These are phyloP conservation scores for Apistogramma diplotaenia DNA, from an alignment of 2,113 vertebrate species.

Conservation along the genomic window DNA sequence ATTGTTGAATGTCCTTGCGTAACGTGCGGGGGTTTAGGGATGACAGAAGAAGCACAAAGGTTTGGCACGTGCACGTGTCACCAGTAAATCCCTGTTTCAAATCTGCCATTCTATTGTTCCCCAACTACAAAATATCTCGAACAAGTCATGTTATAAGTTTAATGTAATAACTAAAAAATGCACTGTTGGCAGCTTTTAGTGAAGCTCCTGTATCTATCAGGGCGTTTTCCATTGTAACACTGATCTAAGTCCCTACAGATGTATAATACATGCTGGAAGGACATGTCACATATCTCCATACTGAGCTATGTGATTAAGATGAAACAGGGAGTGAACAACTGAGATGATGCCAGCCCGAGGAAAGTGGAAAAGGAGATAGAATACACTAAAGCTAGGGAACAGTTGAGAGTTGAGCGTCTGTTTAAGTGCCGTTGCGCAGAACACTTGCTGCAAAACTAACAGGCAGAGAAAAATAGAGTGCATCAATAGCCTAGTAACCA, in stretches of 20 bases:
- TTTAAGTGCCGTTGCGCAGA: not conserved
- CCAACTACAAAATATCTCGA: conserved; percentile 9
- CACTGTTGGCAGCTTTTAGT: conserved; percentile 34
- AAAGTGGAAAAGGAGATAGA: not conserved
- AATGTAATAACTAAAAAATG: conserved; percentile 67
- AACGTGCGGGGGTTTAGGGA: not conserved
- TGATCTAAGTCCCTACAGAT: conserved; percentile 60
- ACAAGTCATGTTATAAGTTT: conserved; percentile 38
- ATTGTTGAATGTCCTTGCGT: not conserved
- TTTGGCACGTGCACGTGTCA: not conserved
- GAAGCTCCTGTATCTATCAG: conserved; percentile 64
- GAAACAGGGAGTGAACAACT: conserved; percentile 44
- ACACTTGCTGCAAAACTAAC: not conserved
- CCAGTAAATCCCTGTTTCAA: not conserved
- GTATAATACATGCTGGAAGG: conserved; percentile 48
- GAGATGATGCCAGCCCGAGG: conserved; percentile 15
- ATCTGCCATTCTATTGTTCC: not conserved
- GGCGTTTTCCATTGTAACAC: conserved; percentile 56
- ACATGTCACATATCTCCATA: conserved; percentile 51
- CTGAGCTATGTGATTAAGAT: conserved; percentile 50
- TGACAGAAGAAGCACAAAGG: not conserved
- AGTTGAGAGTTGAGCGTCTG: not conserved
- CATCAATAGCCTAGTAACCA: not conserved
- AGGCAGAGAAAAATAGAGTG: not conserved
- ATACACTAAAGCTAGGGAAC: not conserved